Base-by-base conservation (phyloP, 2,888 invertebrate species). In the Macrosiphum euphorbiae region DNA sequence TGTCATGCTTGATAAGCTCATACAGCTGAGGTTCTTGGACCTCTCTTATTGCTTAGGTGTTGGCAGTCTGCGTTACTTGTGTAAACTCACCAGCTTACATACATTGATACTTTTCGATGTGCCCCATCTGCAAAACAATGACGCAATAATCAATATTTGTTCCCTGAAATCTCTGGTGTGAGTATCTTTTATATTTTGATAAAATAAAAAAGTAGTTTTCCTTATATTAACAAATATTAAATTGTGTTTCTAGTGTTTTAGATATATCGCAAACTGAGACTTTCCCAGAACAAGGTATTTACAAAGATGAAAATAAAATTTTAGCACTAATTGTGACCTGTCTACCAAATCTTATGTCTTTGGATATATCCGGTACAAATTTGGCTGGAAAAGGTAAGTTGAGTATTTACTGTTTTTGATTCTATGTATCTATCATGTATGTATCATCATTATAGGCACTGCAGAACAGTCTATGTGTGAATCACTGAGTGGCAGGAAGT, bases 361-460 rank as follows among this genome's bases (percentile, higher is more conserved):
- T 99, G 95, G 99, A 99, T 96, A 98, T 99, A 95, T 99, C 99
- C 8, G 99, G 99, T 28, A 99, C 99, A 41, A 99, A 99, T 96
- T 96, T 99, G 95, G 98, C 99, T 85, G 98, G 99, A 28, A 97
- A 97, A 92, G 98, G 98, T 89, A 97, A 95, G 58, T 94, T 50
- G 3, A 47, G 35, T 41, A 78, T 50, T 89, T 58, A 50, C 11
- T 41, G 28, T 78, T 58, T 87, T 44, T 78, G 0, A 50, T 28
- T 5, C 24, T 26, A 58, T 20, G 8, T 55, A 41, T 87, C 24
- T 84, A 26, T 47, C 28, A 61, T 91, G 3, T 78, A 24, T 58
- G 26, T n/a, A 11, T 88, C 58, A 88, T n/a, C 41, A 41, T 61
- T 92, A 58, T 67, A 94, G 94, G 94, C 88, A 92, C 92, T 87